Conservation (phyloP, 37 sponge, comb jelly and placozoan species). For the Bolinopsis microptera region DNA sequence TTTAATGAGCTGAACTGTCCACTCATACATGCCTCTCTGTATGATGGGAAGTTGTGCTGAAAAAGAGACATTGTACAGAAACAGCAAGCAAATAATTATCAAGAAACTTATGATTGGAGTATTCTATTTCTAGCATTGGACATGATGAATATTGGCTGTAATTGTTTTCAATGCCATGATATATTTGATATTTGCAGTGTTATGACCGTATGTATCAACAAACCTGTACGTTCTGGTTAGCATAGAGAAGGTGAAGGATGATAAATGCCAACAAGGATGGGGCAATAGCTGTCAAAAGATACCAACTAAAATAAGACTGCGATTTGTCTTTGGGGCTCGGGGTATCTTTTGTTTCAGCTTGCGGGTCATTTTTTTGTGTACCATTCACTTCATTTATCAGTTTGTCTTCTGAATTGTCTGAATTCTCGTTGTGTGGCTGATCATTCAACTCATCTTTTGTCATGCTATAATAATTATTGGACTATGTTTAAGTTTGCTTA, state of each 20-base stretch:
- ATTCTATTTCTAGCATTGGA: no score
- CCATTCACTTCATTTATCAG: background rate
- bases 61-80: no score
- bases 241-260: background rate
- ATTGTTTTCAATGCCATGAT: no score
- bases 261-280: background rate
- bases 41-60: background rate
- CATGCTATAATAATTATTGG: no score
- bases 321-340: background rate
- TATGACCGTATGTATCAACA: background rate
- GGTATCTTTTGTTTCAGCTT: background rate
- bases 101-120: no score
- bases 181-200: background rate
- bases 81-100: background rate
- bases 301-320: no score
- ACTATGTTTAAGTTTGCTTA: no score
- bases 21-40: slow-evolving; percentile 22
- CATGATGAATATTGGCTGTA: no score
- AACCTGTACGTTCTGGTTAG: background rate
- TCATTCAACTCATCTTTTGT: background rate
- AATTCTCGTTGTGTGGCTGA: no score
- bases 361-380: background rate
- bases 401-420: no score
- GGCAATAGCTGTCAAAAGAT: background rate
- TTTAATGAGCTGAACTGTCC: background rate